These are phyloP conservation scores for Tauraco hartlaubi DNA, from an alignment of 2,797 vertebrate species.

Conservation along the genomic window DNA sequence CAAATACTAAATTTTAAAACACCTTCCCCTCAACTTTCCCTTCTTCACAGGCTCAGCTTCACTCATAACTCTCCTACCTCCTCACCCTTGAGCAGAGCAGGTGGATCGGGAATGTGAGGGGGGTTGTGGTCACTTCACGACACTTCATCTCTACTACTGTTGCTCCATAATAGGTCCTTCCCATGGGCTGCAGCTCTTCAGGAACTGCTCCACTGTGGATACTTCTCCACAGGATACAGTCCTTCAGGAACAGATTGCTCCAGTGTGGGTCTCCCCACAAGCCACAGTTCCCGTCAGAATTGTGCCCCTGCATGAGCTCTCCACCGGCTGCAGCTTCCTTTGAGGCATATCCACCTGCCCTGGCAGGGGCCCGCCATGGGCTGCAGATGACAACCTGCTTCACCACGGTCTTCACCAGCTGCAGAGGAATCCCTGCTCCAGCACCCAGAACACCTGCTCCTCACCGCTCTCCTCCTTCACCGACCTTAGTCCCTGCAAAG, in stretches of 20 bases:
- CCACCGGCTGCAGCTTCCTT: background rate
- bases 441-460: background rate
- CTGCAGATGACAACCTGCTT: background rate
- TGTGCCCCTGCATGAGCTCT: background rate
- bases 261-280: background rate
- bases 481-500: background rate
- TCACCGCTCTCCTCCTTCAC: background rate
- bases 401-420: background rate
- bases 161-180: background rate
- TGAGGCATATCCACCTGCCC: background rate
- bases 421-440: background rate
- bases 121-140: background rate
- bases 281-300: background rate
- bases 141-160: background rate
- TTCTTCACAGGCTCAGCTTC: background rate
- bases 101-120: background rate
- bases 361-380: background rate
- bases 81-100: accelerated
- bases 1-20: background rate
- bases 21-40: background rate
- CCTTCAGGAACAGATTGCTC: background rate
- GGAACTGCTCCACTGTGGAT: background rate
- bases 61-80: background rate
- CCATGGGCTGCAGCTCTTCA: background rate
- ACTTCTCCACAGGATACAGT: background rate